Evolutionary conservation across 1,140 invertebrate genomes (phyloP).

Genomic region (Physella acuta): DNA sequence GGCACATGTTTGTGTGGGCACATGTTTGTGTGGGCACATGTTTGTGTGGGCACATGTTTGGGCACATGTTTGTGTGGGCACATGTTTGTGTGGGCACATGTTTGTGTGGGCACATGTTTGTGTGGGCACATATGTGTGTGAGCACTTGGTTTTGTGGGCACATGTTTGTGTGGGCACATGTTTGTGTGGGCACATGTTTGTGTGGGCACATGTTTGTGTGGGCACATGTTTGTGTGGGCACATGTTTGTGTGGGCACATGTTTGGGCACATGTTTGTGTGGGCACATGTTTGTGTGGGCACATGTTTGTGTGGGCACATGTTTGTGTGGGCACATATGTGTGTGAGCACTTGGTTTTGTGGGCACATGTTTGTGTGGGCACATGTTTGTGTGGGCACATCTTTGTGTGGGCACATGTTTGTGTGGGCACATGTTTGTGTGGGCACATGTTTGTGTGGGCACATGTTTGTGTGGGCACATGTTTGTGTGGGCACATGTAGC

Average conservation of each 20-base stretch:
- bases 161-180: not conserved
- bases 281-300: too few species aligned
- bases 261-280: too few species aligned
- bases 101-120: too few species aligned
- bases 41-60: constrained; percentile 21
- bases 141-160: not conserved
- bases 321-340: constrained; percentile 22
- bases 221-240: too few species aligned
- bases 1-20: too few species aligned
- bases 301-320: not conserved
- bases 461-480: not conserved
- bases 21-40: not conserved
- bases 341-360: constrained; percentile 20
- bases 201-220: too few species aligned
- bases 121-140: not conserved
- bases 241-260: too few species aligned
- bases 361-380: constrained; percentile 20
- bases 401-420: not conserved
- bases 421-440: not conserved
- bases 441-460: not conserved
- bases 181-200: not conserved
- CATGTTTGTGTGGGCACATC: not conserved
- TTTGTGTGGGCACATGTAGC: not conserved
- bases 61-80: constrained; percentile 20
- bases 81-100: constrained; percentile 20